These are phyloP conservation scores for Trichonephila clavipes DNA, from an alignment of 1,140 invertebrate species.

Conservation along the genomic window DNA sequence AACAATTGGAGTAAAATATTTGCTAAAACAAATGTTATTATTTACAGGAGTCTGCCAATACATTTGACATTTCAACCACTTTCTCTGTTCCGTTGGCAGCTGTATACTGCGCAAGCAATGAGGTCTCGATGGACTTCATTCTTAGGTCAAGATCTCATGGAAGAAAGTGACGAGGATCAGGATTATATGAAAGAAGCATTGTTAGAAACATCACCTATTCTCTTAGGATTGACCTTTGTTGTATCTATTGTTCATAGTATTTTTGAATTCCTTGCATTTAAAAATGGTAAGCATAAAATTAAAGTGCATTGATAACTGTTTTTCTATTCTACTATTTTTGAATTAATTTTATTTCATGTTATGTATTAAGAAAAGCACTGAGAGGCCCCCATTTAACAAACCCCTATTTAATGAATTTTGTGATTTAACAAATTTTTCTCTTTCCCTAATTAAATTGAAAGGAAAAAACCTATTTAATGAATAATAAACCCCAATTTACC, in stretches of 20 bases:
- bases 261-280: slow-evolving; percentile 99
- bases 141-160: slow-evolving; percentile 83
- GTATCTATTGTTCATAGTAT: slow-evolving; percentile 98
- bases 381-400: too few species aligned
- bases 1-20: too few species aligned
- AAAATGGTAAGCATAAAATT: slow-evolving; percentile 89
- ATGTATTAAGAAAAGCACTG: too few species aligned
- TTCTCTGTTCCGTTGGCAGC: slow-evolving; percentile 98
- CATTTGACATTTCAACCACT: slow-evolving; percentile 95
- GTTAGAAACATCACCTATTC: slow-evolving; percentile 97
- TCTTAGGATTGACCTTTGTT: slow-evolving; percentile 94
- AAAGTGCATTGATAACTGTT: too few species aligned
- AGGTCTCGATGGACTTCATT: slow-evolving; percentile 84
- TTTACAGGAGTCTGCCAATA: slow-evolving; percentile 82
- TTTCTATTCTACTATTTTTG: too few species aligned
- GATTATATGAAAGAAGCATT: slow-evolving; percentile 98
- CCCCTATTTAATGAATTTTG: too few species aligned
- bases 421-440: too few species aligned
- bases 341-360: too few species aligned
- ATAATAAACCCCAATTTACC: too few species aligned
- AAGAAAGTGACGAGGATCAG: slow-evolving; percentile 93
- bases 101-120: slow-evolving; percentile 96
- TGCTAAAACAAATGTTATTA: background rate
- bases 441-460: too few species aligned
- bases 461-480: too few species aligned